Base-by-base conservation (phyloP, 2,113 vertebrate species). In the Plotosus lineatus region DNA sequence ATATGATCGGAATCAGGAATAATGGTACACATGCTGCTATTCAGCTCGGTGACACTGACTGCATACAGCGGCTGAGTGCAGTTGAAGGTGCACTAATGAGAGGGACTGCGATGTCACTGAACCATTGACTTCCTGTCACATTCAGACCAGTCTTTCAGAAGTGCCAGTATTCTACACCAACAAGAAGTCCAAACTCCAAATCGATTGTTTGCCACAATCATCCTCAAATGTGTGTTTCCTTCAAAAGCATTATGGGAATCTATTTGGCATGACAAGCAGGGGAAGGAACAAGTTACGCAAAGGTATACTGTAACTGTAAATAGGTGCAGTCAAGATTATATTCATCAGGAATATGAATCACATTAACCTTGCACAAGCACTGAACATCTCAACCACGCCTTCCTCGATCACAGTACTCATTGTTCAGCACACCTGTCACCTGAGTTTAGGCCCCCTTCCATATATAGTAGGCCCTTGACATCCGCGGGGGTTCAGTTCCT, bases 41-140 rank as follows among this genome's bases (percentile, higher is more conserved):
- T 78, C 79, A 82, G 23, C 31, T 7, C 6, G 48, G 19, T 78
- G 56, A 73, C 31, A 75, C 19, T 28, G 31, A 78, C 60, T 68
- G 44, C 56, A 56, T 51, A 68, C 48, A 12, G 50, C 23, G 48
- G 68, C 17, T 76, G 63, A 72, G 55, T 63, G 69, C 12, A 33
- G 71, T 21, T 77, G 56, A 78, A 79, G 61, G 82, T 60, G 55
- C 75, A 28, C 68, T 50, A 79, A 38, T 69, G 58, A 63, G 73
- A 63, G 33, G 31, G 63, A 75, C 71, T 61, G 76, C 28, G 58
- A 77, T 77, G 84, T 82, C 73, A 17, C 31, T 77, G 66, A 69
- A 48, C 58, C 68, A 75, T 61, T 84, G 85, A 84, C 77, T 79
- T 82, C 80, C 82, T 85, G 86, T 75, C 78, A 14, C 60, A 58